These are phyloP conservation scores for Bombus cullumanus DNA, from an alignment of 1,140 invertebrate species.

Conservation along the genomic window DNA sequence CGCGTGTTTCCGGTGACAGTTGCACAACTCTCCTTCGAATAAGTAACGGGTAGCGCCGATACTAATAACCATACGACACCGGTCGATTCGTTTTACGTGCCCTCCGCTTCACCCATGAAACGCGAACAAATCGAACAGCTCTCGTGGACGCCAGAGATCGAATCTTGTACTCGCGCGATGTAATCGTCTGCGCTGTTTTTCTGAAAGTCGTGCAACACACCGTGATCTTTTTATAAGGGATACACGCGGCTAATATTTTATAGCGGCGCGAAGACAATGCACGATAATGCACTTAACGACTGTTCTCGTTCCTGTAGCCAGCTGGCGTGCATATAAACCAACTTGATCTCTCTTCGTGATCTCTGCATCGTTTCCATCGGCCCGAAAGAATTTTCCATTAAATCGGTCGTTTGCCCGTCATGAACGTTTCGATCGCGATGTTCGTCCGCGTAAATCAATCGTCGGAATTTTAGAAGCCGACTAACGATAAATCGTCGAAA, in stretches of 20 bases:
- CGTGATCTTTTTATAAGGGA: conserved; percentile 3
- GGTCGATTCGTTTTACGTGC: neutral
- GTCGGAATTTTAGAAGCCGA: conserved; percentile 15
- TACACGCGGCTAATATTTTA: conserved; percentile 37
- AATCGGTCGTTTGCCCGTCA: neutral
- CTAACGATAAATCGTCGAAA: neutral
- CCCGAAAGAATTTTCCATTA: conserved; percentile 42
- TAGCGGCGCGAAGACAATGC: conserved; percentile 35
- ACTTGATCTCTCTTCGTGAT: conserved; percentile 25
- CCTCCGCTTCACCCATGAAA: neutral
- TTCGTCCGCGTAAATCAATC: neutral
- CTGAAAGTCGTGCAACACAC: neutral
- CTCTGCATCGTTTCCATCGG: neutral
- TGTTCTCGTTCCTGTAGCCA: neutral
- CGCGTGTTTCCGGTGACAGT: neutral
- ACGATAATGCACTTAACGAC: conserved; percentile 45
- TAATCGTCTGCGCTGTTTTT: neutral
- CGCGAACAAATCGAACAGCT: neutral
- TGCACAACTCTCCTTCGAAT: neutral
- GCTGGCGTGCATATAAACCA: conserved; percentile 1
- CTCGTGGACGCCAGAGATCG: neutral
- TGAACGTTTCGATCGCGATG: neutral
- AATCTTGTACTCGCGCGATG: neutral
- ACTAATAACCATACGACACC: neutral
- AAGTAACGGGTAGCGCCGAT: conserved; percentile 43